A percentile compares a stretch with the other conserved stretches of the same genome.
These are phyloP conservation scores for Myiothlypis chrysogaster DNA, from an alignment of 2,797 vertebrate species.

Conservation along the genomic window DNA sequence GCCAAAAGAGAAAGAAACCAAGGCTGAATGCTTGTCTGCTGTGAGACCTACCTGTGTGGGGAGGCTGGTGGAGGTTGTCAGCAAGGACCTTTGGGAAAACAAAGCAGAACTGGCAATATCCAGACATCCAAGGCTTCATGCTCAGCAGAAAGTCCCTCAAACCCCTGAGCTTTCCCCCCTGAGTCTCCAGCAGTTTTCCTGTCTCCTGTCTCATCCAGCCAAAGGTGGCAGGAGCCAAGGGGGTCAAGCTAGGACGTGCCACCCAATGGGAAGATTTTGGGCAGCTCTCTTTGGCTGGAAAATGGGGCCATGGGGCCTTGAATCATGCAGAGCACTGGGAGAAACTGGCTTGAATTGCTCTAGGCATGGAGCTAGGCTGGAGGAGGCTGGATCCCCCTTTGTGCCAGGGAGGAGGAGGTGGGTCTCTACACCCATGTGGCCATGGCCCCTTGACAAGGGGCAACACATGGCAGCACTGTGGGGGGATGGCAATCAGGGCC, in stretches of 20 bases:
- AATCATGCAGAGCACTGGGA: background rate
- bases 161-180: background rate
- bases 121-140: background rate
- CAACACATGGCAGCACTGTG: background rate
- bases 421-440: fast-evolving
- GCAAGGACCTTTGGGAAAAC: background rate
- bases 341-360: background rate
- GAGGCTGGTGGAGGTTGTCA: background rate
- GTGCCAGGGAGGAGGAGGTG: background rate
- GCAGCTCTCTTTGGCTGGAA: background rate
- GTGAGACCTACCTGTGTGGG: fast-evolving
- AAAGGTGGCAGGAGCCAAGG: background rate
- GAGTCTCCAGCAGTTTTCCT: background rate
- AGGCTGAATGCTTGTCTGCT: background rate
- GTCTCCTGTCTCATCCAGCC: background rate
- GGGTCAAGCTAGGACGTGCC: background rate
- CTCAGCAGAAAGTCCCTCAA: background rate
- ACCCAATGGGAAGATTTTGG: background rate
- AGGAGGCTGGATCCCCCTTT: background rate
- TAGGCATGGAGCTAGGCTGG: background rate
- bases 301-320: background rate
- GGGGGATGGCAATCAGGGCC: background rate
- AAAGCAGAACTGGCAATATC: background rate
- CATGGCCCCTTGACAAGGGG: background rate
- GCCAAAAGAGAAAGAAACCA: background rate